Evolutionary conservation across 2,888 invertebrate genomes (phyloP).

Genomic region (Morpho helenor): DNA sequence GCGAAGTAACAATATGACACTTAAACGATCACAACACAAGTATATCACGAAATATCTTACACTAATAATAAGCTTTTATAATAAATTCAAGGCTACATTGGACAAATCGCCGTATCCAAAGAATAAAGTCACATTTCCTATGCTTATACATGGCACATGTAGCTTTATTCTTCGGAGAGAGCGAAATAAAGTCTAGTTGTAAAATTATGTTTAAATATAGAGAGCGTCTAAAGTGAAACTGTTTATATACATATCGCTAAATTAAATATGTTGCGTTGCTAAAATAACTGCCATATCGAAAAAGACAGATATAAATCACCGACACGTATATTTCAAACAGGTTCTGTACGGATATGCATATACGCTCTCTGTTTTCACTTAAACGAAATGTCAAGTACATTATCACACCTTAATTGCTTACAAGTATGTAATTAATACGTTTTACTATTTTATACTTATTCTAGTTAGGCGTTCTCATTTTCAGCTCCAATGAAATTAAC

Average conservation of each 20-base stretch:
- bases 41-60: constrained; percentile 49
- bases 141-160: too few species aligned
- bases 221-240: background rate
- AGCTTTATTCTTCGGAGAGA: too few species aligned
- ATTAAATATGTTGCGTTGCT: background rate
- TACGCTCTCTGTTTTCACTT: constrained; percentile 11
- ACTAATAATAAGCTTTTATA: background rate
- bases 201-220: background rate
- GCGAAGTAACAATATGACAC: constrained; percentile 5
- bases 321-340: constrained; percentile 3
- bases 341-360: constrained; percentile 7
- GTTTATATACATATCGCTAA: too few species aligned
- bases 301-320: background rate
- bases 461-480: background rate
- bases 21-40: constrained; percentile 52
- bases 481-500: constrained; percentile 7
- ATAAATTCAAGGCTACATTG: too few species aligned
- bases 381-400: constrained; percentile 16
- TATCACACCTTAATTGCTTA: constrained; percentile 16
- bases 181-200: background rate
- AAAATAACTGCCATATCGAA: background rate
- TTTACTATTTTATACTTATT: background rate
- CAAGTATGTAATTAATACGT: background rate
- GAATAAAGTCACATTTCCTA: too few species aligned
- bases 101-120: too few species aligned